Evolutionary conservation across 2,113 vertebrate species (phyloP).

Genomic region (Antigone vipio): DNA sequence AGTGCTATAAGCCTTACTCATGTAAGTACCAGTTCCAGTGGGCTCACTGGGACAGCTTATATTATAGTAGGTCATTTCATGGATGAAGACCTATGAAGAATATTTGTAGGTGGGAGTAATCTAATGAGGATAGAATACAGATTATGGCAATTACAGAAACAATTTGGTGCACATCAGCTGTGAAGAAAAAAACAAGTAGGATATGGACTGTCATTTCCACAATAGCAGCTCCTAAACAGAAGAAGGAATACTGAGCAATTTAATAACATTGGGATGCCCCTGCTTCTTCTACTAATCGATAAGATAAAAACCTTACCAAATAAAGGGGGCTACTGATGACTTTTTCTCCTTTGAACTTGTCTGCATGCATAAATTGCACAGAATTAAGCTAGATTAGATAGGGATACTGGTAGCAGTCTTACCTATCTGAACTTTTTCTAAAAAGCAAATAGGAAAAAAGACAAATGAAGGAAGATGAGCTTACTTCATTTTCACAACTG

Average conservation of each 20-base stretch:
- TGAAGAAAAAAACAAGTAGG: neutral
- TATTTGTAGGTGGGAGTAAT: constrained; percentile 22
- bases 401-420: neutral
- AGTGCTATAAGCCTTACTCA: neutral
- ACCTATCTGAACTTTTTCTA: neutral
- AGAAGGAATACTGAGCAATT: neutral
- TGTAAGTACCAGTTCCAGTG: neutral
- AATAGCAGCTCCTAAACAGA: neutral
- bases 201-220: neutral
- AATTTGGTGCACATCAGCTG: constrained; percentile 10
- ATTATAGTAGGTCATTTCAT: neutral
- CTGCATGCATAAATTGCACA: neutral
- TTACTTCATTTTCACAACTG: neutral
- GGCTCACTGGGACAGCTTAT: constrained; percentile 10
- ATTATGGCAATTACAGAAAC: neutral
- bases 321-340: neutral
- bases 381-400: neutral
- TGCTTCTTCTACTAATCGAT: neutral
- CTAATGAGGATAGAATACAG: neutral
- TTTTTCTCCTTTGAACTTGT: neutral
- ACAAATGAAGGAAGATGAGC: neutral
- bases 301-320: neutral
- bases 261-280: neutral
- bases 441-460: neutral
- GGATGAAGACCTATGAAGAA: constrained; percentile 17